These are phyloP conservation scores for Oligia latruncula DNA, from an alignment of 2,888 invertebrate genomes.

Conservation along the genomic window DNA sequence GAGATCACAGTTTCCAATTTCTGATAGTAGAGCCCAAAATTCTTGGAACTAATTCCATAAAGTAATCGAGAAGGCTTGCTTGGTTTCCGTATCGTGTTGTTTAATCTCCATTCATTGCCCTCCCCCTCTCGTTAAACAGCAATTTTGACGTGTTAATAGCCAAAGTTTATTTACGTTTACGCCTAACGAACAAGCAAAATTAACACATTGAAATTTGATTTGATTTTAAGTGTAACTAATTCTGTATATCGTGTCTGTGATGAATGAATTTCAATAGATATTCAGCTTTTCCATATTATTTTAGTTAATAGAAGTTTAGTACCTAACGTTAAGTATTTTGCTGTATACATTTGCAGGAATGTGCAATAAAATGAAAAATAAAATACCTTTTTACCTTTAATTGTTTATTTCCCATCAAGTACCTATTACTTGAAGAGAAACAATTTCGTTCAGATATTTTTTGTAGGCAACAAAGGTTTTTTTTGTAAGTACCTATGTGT, in stretches of 20 bases:
- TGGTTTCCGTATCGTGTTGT: slow-evolving; percentile 84
- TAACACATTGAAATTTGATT: slow-evolving; percentile 80
- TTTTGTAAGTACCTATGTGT: not conserved
- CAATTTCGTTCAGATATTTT: not conserved
- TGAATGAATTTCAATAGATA: slow-evolving; percentile 25
- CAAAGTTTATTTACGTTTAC: slow-evolving; percentile 82
- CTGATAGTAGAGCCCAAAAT: slow-evolving; percentile 70
- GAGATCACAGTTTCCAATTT: slow-evolving; percentile 67
- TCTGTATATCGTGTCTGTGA: slow-evolving; percentile 46
- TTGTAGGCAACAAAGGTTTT: not conserved
- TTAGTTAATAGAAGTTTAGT: not conserved
- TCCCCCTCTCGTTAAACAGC: slow-evolving; percentile 85
- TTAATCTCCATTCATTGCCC: slow-evolving; percentile 87
- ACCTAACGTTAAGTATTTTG: not conserved
- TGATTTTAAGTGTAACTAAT: slow-evolving; percentile 69
- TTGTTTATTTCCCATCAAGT: no score
- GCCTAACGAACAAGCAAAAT: slow-evolving; percentile 80
- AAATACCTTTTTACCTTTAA: not conserved
- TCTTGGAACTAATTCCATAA: slow-evolving; percentile 85
- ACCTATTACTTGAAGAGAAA: no score
- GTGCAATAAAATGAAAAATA: not conserved
- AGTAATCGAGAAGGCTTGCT: slow-evolving; percentile 82
- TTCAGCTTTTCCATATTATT: not conserved
- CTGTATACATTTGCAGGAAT: not conserved
- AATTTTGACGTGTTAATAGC: slow-evolving; percentile 88